Evolutionary conservation across 2,888 invertebrate species (phyloP).

Genomic region (Ichneumoninae sp.): DNA sequence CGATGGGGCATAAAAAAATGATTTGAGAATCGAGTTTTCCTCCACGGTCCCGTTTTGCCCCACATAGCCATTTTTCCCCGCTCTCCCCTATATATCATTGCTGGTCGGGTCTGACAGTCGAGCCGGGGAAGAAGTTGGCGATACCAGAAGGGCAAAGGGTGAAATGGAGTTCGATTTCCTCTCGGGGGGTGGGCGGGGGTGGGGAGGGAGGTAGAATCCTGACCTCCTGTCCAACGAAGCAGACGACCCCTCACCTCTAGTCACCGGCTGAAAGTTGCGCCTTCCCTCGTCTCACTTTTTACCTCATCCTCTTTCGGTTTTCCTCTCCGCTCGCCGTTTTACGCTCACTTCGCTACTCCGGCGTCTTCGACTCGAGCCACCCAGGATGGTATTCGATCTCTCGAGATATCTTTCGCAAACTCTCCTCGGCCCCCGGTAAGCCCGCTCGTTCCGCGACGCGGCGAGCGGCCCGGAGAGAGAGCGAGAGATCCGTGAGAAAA

Average conservation of each 20-base stretch:
- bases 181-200: slow-evolving; percentile 28
- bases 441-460: slow-evolving; percentile 61
- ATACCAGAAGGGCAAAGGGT: slow-evolving; percentile 51
- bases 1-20: too few relatives aligned
- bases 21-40: too few relatives aligned
- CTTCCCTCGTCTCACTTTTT: slow-evolving; percentile 27
- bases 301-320: slow-evolving; percentile 41
- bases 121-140: slow-evolving; percentile 1
- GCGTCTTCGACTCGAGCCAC: slow-evolving; percentile 48
- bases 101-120: not conserved
- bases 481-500: slow-evolving; percentile 67
- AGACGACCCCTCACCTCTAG: slow-evolving; percentile 37
- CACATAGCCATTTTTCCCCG: too few relatives aligned
- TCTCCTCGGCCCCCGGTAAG: slow-evolving; percentile 48
- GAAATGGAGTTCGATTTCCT: slow-evolving; percentile 58
- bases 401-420: slow-evolving; percentile 72
- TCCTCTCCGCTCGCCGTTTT: slow-evolving; percentile 21
- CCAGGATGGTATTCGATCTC: slow-evolving; percentile 70
- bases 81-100: not conserved
- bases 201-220: slow-evolving; percentile 32
- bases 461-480: slow-evolving; percentile 11
- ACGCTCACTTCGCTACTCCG: slow-evolving; percentile 44
- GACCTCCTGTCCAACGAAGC: slow-evolving; percentile 53
- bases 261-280: slow-evolving; percentile 49
- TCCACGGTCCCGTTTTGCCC: too few relatives aligned